These are phyloP conservation scores for Leptocoma aspasia DNA, from an alignment of 2,113 vertebrate genomes.

Conservation along the genomic window DNA sequence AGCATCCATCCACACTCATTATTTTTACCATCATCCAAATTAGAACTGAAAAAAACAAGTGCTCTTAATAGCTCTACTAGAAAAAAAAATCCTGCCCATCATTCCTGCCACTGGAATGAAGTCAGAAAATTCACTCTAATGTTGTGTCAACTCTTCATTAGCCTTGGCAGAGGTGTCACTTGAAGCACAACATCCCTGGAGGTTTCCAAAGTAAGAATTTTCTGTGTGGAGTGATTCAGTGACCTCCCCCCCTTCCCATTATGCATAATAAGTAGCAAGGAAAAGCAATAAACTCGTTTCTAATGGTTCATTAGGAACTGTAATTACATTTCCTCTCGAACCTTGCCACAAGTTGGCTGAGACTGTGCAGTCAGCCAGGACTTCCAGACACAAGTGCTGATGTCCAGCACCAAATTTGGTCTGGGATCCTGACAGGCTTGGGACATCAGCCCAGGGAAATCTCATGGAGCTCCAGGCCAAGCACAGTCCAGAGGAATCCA, in stretches of 20 bases:
- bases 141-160: conserved; percentile 13
- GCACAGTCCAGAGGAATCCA: not conserved
- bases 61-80: not conserved
- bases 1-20: conserved; percentile 30
- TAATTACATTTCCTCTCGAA: conserved; percentile 19
- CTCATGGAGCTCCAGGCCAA: not conserved
- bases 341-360: not conserved
- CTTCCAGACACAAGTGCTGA: not conserved
- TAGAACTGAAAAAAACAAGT: not conserved
- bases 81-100: not conserved
- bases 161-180: not conserved
- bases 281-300: not conserved
- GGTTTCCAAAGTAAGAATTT: not conserved
- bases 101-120: not conserved
- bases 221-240: not conserved
- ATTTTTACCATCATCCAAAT: conserved; percentile 28
- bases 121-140: conserved; percentile 60
- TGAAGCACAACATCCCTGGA: not conserved
- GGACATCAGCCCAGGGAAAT: not conserved
- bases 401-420: not conserved
- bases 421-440: not conserved
- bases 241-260: not conserved
- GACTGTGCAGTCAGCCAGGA: not conserved
- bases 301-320: conserved; percentile 29
- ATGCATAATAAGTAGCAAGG: not conserved